Conservation (phyloP, 2,113 vertebrate genomes). For the Oenanthe melanoleuca region DNA sequence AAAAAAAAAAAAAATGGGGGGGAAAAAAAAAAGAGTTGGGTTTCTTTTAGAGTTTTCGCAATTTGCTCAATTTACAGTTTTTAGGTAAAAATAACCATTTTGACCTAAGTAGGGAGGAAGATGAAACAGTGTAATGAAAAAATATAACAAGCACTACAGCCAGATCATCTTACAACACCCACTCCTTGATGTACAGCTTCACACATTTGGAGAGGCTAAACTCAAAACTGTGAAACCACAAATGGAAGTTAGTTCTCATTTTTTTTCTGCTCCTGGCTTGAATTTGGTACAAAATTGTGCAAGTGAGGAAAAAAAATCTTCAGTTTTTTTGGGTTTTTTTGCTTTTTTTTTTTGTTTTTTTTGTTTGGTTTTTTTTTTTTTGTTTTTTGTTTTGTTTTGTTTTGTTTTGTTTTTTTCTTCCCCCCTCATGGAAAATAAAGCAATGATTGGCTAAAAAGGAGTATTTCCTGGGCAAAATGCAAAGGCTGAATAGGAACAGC, state of each 20-base stretch:
- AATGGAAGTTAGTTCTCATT: neutral
- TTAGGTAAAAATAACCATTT: neutral
- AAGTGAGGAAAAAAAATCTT: neutral
- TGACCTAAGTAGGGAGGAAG: neutral
- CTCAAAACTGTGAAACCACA: constrained; percentile 24
- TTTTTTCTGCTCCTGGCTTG: neutral
- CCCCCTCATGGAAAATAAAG: neutral
- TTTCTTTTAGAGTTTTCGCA: neutral
- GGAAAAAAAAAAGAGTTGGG: neutral
- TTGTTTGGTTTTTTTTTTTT: too few species aligned
- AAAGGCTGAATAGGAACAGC: neutral
- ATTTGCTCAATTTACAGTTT: neutral
- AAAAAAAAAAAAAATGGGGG: too few species aligned
- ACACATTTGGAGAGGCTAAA: constrained; percentile 18
- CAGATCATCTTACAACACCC: neutral
- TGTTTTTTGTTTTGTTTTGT: too few species aligned
- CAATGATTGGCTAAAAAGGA: neutral
- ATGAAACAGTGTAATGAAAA: neutral
- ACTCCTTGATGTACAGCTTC: constrained; percentile 11
- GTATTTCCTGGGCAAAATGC: neutral
- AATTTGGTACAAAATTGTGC: neutral
- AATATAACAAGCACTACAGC: neutral
- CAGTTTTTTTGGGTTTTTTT: neutral
- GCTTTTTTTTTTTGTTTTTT: too few species aligned
- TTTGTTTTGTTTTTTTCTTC: too few species aligned